A percentile compares a stretch with the other conserved stretches of the same genome.
phyloP scores from a whole-genome alignment of 2,888 invertebrate genomes.

The Epirrhoe alternata region DNA sequence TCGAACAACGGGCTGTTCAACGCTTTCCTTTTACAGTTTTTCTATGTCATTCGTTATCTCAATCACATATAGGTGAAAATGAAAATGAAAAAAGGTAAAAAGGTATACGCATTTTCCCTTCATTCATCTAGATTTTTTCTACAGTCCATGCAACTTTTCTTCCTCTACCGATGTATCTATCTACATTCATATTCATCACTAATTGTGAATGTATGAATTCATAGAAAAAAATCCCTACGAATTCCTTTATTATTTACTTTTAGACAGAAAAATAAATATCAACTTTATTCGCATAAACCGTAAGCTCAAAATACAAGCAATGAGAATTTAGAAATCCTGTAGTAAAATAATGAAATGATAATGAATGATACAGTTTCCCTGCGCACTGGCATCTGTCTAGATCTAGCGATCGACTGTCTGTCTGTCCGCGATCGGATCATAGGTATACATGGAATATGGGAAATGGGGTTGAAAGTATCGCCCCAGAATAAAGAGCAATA shows the following conservation, averaged over 20 bases:
- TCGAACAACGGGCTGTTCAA: no score
- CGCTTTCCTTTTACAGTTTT: no score
- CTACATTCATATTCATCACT: neutral
- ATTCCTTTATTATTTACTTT: neutral
- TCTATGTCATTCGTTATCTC: no score
- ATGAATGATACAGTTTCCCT: conserved; percentile 18
- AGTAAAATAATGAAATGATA: conserved; percentile 23
- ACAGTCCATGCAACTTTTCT: neutral
- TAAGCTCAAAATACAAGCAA: neutral
- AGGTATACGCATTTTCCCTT: no score
- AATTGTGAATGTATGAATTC: neutral
- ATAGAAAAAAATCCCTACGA: neutral
- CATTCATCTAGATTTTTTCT: neutral
- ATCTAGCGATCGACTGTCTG: conserved; percentile 31
- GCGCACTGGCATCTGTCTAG: conserved; percentile 29
- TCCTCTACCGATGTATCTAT: neutral
- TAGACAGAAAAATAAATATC: neutral
- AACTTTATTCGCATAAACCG: neutral
- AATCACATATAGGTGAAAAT: no score
- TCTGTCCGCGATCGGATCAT: conserved; percentile 23
- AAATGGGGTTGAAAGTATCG: conserved; percentile 9
- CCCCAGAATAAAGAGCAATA: neutral
- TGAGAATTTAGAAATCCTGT: conserved; percentile 9
- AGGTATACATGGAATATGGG: conserved; percentile 9
- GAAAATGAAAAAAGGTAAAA: no score